These are phyloP conservation scores for Ptyas mucosa DNA, from an alignment of 2,113 vertebrate genomes.

Conservation along the genomic window DNA sequence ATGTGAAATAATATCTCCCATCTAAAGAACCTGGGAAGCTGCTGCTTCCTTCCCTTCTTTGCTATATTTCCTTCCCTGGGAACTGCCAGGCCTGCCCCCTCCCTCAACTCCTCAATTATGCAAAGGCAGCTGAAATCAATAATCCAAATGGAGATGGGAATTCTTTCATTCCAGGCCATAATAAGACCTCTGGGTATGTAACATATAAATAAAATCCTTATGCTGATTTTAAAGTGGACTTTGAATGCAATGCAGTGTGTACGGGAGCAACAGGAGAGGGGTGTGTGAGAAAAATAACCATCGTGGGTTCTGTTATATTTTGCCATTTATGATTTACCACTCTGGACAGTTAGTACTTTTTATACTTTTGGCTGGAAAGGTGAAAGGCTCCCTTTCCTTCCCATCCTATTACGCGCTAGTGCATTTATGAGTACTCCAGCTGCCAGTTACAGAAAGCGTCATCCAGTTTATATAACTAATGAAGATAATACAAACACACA, in stretches of 20 bases:
- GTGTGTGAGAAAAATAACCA: not conserved
- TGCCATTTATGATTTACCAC: not conserved
- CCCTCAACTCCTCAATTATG: slow-evolving; percentile 4
- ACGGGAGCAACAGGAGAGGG: not conserved
- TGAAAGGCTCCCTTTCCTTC: not conserved
- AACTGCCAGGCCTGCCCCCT: not conserved
- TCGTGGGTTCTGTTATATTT: not conserved
- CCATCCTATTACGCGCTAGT: not conserved
- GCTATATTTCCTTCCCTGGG: not conserved
- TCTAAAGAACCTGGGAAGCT: not conserved
- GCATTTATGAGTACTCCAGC: not conserved
- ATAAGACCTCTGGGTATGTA: not conserved
- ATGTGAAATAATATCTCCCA: slow-evolving; percentile 5
- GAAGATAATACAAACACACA: not conserved
- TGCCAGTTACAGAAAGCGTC: not conserved
- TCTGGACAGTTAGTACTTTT: not conserved
- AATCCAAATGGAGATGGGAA: slow-evolving; percentile 5
- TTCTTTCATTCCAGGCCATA: not conserved
- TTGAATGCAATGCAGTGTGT: not conserved
- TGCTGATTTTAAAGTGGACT: not conserved
- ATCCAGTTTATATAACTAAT: not conserved
- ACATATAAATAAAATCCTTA: not conserved
- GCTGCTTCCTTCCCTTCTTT: not conserved
- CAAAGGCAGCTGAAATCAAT: slow-evolving; percentile 24
- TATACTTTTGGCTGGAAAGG: not conserved